Base-by-base conservation (phyloP, 2,888 invertebrate species). In the Caenorhabditis japonica region DNA sequence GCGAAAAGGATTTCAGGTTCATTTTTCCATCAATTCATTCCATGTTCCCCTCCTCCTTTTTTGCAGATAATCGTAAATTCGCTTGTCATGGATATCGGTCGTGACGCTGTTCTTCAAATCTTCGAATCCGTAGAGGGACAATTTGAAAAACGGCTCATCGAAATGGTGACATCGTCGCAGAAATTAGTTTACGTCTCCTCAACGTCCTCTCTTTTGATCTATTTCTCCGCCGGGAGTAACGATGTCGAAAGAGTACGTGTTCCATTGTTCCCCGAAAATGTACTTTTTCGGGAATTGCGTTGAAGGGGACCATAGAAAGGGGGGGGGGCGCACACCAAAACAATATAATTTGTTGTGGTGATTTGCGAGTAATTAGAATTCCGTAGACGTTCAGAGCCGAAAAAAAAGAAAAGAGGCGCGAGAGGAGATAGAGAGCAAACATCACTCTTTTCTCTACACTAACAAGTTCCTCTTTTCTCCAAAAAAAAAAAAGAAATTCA, bases 201-300 rank as follows among this genome's bases (percentile, higher is more conserved):
- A 25, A 61, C 72, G 33, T 49, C 72, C 30, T 64, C 76, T 1
- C 55, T 80, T 15, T 52, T 80, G 58, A 64, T 80, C 27, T 68
- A 76, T 55, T 80, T 80, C 64, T 56, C 56, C 19, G 68, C 80
- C 17, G 80, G 80, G 41, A 68, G 66, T 30, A 79, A 79, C 53
- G 59, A 66, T 25, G 59, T 59, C 19, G 68, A 59, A 30, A 52
- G 71, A 38, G 77, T 77, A 4, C n/a, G 72, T 60, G 34, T 41
- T 15, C 17, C 19, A 25, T 44, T 44, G 39, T 51, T 43, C n/a
- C 19, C 53, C 46, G 4, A n/a, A 13, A 23, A 3, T 23, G 23
- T 7, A 46, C 5, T 8, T 4, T 47, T 62, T 27, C 1, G 61
- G 13, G 19, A 12, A 2, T 12, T 33, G 5, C 30, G 13, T 44